Percentiles rank a stretch among this genome's conserved stretches.
Conservation (phyloP, 30 jellyfish, hydroid and myxozoan species). For the Turritopsis rubra region DNA sequence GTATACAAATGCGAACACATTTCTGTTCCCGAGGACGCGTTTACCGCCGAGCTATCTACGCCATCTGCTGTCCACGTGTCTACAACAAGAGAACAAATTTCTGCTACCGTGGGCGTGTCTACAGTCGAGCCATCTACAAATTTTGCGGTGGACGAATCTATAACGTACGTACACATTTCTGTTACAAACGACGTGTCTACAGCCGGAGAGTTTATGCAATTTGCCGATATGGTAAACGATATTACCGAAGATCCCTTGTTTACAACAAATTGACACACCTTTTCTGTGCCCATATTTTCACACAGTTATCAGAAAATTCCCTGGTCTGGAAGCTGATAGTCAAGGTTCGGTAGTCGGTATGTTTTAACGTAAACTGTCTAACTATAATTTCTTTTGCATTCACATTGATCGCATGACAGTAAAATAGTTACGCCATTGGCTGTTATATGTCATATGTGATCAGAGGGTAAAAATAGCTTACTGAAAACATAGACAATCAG, state of each 20-base stretch:
- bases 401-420: too few relatives aligned
- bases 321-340: too few relatives aligned
- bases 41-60: neutral
- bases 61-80: neutral
- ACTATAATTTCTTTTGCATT: too few relatives aligned
- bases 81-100: neutral
- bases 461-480: too few relatives aligned
- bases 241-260: neutral
- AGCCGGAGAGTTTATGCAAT: neutral
- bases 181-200: neutral
- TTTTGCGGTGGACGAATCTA: neutral
- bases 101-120: neutral
- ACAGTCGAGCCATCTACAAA: neutral
- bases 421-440: too few relatives aligned
- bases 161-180: neutral
- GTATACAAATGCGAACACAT: neutral
- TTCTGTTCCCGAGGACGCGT: neutral
- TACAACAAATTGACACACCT: neutral
- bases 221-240: neutral
- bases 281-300: too few relatives aligned
- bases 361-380: too few relatives aligned
- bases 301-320: too few relatives aligned
- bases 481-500: too few relatives aligned
- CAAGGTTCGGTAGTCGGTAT: too few relatives aligned
- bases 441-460: too few relatives aligned